Base-by-base conservation (phyloP, 1,140 invertebrate genomes). In the Phymastichus coffea region DNA sequence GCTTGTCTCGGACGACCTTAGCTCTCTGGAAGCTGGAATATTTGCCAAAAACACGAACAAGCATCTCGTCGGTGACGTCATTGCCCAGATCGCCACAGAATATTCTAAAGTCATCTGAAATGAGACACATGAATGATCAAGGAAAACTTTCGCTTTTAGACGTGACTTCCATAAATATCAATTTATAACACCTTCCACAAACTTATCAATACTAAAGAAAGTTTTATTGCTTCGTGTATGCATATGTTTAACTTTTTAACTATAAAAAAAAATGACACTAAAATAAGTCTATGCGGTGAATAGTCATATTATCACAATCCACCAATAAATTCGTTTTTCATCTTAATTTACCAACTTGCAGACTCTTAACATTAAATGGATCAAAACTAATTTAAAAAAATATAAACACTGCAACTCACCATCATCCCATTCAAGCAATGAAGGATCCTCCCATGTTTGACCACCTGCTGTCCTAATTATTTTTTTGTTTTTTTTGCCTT, bases 21-120 rank as follows among this genome's bases (percentile, higher is more conserved):
- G 97, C 97, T 75, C 88, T 90, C 71, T 92, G 85, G 78, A 99
- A 99, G 37, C 95, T 97, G 0, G 90, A 86, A 81, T 93, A 99
- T 75, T 96, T 95, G 67, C 91, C 91, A 71, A 99, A 99, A 1
- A 95, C 96, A 68, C 96, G 73, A 1, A 90, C 88, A 9, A 99
- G 80, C 44, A 97, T 85, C 76, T 99, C 97, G 72, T 99, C 97
- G 0, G 95, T 99, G 1, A 99, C 97, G 80, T 99, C 97, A 78
- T 99, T 99, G 3, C 98, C 98, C 6, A 99, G 82, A 85, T 99
- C 98, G 30, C 98, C 98, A 77, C 96, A 98, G 78, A 99, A 99
- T 75, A 99, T 91, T 63, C 97, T 83, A 77, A 97, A 99, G 82
- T 99, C 97, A 84, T 97, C 94, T 89, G 56, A 6, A 72, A 71